Base-by-base conservation (phyloP, 1,140 invertebrate genomes). In the Macrobrachium nipponense region DNA sequence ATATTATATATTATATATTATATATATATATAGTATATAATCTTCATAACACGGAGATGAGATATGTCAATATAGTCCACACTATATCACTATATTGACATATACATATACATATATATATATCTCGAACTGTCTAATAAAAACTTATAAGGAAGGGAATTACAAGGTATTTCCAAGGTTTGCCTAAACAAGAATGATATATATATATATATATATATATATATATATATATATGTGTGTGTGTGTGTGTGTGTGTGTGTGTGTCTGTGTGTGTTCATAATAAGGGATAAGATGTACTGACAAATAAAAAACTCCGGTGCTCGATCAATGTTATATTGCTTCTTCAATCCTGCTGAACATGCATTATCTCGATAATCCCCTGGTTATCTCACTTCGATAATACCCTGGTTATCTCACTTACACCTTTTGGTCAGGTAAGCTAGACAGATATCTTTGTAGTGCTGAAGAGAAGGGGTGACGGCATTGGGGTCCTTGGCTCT, bases 401-500 rank as follows among this genome's bases (percentile, higher is more conserved):
- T 36, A 61, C 58, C 62, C 14, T 10, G 7, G 7, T 2, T 51
- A 51, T 10, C 51, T 51, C 12, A 51, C 12, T 10, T 10, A 51
- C 51, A 12, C 12, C 12, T 51, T 51, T 51, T 8, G 51, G 27
- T 64, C 18, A 84, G 62, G n/a, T 77, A 84, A 12, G 23, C 43
- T 0, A 75, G n/a, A 61, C 82, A 84, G 59, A 84, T 14, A 7
- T 77, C 20, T 60, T 77, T 77, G 73, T 77, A 84, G 11, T 84
- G 36, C 17, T 84, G 12, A 3, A 84, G 36, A 43, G 72, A n/a
- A 10, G 82, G 82, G 8, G 82, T 84, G 0, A 23, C 18, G 15
- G 60, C 82, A 36, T 17, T 36, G 36, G 82, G 82, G 60, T 84
- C 82, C 62, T 84, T 84, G 82, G 82, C 82, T 43, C 20, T 77